These are phyloP conservation scores for Caenorhabditis remanei DNA, from an alignment of 1,140 invertebrate species.

Conservation along the genomic window DNA sequence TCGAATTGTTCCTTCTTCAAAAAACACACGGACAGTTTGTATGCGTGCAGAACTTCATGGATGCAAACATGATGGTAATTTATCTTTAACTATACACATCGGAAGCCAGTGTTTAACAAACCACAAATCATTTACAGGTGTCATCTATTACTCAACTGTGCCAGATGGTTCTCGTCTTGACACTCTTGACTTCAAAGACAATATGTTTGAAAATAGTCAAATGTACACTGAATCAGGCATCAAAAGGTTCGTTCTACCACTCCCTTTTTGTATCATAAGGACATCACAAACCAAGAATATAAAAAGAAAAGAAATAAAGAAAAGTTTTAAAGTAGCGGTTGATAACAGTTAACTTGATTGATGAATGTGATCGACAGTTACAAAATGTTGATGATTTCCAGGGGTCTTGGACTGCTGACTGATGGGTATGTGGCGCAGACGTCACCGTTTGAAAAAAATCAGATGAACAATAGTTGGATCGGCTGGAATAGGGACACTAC, in stretches of 20 bases:
- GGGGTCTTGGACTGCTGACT: conserved; percentile 64
- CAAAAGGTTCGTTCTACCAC: conserved; percentile 14
- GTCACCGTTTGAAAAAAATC: conserved; percentile 51
- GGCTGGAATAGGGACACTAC: conserved; percentile 64
- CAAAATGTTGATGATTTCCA: conserved; percentile 41
- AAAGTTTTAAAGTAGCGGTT: neutral
- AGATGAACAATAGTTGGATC: conserved; percentile 62
- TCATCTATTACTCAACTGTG: conserved; percentile 67
- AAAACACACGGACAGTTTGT: conserved; percentile 87
- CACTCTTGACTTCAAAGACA: conserved; percentile 66
- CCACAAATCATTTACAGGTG: conserved; percentile 66
- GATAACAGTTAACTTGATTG: conserved; percentile 55
- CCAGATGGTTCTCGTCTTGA: conserved; percentile 64
- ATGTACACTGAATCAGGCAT: conserved; percentile 59
- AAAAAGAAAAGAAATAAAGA: conserved; percentile 3
- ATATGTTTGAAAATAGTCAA: conserved; percentile 68
- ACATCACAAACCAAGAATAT: conserved; percentile 13
- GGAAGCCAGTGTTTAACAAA: conserved; percentile 6
- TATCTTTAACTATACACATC: conserved; percentile 9
- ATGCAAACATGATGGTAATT: conserved; percentile 79
- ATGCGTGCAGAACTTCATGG: conserved; percentile 85
- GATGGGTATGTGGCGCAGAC: conserved; percentile 62
- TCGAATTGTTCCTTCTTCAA: conserved; percentile 86
- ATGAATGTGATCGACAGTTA: conserved; percentile 48
- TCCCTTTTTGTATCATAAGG: neutral